Base-by-base conservation (phyloP, 2,888 invertebrate species). In the Congeria kusceri region DNA sequence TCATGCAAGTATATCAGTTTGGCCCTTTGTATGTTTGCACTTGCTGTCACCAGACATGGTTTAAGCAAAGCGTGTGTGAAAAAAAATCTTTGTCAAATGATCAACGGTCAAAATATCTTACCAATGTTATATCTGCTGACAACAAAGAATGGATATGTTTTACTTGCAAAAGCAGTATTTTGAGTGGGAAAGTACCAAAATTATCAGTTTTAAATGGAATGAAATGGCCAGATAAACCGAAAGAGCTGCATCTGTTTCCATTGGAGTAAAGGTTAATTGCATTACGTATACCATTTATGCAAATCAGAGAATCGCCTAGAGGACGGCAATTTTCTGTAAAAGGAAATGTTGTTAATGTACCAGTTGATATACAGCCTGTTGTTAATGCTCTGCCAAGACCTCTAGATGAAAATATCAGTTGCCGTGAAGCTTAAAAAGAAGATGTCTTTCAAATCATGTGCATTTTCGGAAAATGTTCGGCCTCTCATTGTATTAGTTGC, bases 301-400 rank as follows among this genome's bases (percentile, higher is more conserved):
- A 84, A 47, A 76, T 68, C 15, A 46, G 68, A 68, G 68, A 68
- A 28, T 29, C 65, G 47, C 72, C 69, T 1, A 46, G 80, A 69
- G 84, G 84, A 61, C 61, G 77, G n/a, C 86, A 86, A 65, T 66
- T 72, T 13, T 79, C 72, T 46, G 49, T 81, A 15, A 74, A 76
- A 76, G 85, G 86, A 59, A 85, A 85, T 76, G 76, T 76, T 70
- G 61, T 85, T 3, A 84, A 85, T 84, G 83, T 84, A 20, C 86
- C 86, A 39, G 69, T 80, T 58, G 85, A 86, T 72, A 77, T 85
- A 25, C 78, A 80, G 59, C 78, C 80, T 49, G 81, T 56, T 28
- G 61, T 76, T 13, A 58, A 47, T 59, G 32, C 47, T 32, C 39
- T 70, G 7, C 76, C 70, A 66, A 47, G 83, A 57, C 63, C 64